A percentile compares a stretch with the other conserved stretches of the same genome.
These are phyloP conservation scores for Falco naumanni DNA, from an alignment of 2,797 vertebrate genomes.

Conservation along the genomic window DNA sequence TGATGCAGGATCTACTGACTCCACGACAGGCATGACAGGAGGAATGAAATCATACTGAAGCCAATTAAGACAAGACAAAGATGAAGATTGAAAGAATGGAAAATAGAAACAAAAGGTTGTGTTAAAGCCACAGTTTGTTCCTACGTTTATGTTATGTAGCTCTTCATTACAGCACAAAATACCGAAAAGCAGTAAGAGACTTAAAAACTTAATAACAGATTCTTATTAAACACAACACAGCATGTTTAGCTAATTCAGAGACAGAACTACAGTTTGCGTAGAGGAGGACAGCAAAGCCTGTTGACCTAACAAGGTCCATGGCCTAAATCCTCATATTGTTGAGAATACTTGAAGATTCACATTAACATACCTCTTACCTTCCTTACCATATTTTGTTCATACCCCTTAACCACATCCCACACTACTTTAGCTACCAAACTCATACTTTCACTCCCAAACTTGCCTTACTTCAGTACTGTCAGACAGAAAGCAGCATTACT, in stretches of 20 bases:
- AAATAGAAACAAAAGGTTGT: slow-evolving; percentile 53
- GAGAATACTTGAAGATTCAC: neutral
- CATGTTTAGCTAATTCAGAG: neutral
- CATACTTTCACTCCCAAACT: neutral
- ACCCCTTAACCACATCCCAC: neutral
- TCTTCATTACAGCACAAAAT: neutral
- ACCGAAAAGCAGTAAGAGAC: neutral
- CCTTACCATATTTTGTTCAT: neutral
- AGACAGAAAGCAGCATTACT: neutral
- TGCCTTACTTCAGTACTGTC: neutral
- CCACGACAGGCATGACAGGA: slow-evolving; percentile 89
- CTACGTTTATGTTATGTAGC: neutral
- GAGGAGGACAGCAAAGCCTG: neutral
- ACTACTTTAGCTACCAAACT: neutral
- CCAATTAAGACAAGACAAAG: slow-evolving; percentile 87
- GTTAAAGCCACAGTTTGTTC: neutral
- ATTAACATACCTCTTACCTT: neutral
- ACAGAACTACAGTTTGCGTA: neutral
- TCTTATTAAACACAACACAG: neutral
- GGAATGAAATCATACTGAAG: slow-evolving; percentile 97
- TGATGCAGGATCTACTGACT: slow-evolving; percentile 94
- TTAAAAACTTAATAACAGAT: neutral
- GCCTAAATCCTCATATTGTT: neutral
- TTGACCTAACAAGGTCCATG: neutral
- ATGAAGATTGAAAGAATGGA: slow-evolving; percentile 70